Conservation (phyloP, 2,113 vertebrate genomes). For the Eubucco bourcierii region DNA sequence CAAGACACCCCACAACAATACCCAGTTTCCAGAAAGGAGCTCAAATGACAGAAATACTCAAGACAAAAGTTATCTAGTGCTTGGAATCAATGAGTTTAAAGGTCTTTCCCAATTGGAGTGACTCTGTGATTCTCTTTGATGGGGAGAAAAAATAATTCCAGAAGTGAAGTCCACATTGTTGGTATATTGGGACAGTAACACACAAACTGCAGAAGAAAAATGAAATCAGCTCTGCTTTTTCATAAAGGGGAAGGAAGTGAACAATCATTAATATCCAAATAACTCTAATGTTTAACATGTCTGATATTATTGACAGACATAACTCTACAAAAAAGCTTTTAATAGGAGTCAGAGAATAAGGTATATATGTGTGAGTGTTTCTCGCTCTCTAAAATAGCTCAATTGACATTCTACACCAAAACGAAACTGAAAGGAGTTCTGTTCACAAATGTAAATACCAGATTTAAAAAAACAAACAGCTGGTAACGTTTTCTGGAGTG, state of each 20-base stretch:
- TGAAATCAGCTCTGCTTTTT: background rate
- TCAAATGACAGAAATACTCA: background rate
- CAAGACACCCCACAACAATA: background rate
- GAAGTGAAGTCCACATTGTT: background rate
- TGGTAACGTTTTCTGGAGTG: background rate
- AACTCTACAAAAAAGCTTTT: background rate
- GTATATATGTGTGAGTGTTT: background rate
- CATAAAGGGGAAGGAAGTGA: background rate
- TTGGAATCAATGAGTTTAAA: background rate
- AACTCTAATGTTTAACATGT: background rate
- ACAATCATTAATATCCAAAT: background rate
- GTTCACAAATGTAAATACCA: background rate
- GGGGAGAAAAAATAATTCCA: background rate
- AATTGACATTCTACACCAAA: background rate
- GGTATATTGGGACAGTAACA: background rate
- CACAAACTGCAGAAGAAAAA: background rate
- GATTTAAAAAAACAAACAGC: background rate
- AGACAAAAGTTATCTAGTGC: background rate
- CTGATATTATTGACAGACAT: background rate
- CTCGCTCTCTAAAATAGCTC: background rate
- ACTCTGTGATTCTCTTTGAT: background rate
- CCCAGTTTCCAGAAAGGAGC: background rate
- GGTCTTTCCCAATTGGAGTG: too few species aligned
- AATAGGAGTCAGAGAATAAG: background rate
- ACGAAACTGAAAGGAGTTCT: background rate